Conservation (phyloP, 2,797 vertebrate species). For the Chrysocyon brachyurus region DNA sequence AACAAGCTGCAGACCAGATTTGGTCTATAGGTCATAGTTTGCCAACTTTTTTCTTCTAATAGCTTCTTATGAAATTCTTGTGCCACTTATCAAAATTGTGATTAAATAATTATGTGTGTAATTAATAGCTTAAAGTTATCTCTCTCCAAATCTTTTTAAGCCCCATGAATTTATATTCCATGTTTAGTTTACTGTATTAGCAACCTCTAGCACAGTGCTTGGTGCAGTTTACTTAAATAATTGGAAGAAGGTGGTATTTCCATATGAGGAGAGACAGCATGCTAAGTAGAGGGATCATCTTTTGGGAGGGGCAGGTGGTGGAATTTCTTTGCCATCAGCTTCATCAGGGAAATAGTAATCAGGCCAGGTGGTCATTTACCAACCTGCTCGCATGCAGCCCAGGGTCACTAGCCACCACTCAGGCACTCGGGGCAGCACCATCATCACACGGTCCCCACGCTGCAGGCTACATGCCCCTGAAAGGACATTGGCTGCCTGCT, state of each 20-base stretch:
- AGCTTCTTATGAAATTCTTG: neutral
- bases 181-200: neutral
- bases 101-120: neutral
- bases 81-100: neutral
- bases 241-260: neutral
- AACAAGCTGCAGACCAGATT: neutral
- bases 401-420: constrained; percentile 93
- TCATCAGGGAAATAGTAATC: neutral
- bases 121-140: neutral
- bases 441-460: constrained; percentile 88
- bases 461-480: constrained; percentile 86
- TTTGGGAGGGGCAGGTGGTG: neutral
- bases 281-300: neutral
- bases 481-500: constrained; percentile 90
- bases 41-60: neutral
- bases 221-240: neutral
- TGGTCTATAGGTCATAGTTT: neutral
- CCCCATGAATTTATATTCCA: neutral
- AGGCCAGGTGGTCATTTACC: constrained; percentile 5
- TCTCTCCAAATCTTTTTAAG: neutral
- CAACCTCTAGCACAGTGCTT: neutral
- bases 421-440: constrained; percentile 90
- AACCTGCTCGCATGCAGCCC: constrained; percentile 92
- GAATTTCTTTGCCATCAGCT: neutral
- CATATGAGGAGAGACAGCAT: neutral